phyloP scores from a whole-genome alignment of 1,140 invertebrate genomes.

The Himalopsyche phryganea region DNA sequence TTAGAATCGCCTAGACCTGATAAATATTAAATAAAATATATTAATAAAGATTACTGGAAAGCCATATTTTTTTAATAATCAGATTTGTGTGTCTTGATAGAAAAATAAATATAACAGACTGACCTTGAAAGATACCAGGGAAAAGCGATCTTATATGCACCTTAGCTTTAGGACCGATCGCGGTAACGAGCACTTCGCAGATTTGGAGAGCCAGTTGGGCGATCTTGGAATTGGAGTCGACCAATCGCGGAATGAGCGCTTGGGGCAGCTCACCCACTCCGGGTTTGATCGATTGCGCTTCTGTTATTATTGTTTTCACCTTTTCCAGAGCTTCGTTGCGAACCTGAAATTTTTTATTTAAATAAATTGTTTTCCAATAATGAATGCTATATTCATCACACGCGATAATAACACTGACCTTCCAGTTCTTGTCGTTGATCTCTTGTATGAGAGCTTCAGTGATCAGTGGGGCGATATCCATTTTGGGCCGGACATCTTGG shows the following conservation, averaged over 20 bases:
- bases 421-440: constrained; percentile 93
- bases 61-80: no score
- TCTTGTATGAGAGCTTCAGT: constrained; percentile 78
- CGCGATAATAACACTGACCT: constrained; percentile 55
- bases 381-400: background rate
- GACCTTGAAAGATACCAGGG: constrained; percentile 79
- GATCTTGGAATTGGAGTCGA: constrained; percentile 90
- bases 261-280: constrained; percentile 80
- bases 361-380: background rate
- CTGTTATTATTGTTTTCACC: constrained; percentile 68
- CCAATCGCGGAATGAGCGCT: constrained; percentile 68
- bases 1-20: constrained; percentile 63
- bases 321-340: constrained; percentile 81
- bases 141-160: constrained; percentile 76
- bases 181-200: constrained; percentile 72
- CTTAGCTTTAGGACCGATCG: constrained; percentile 79
- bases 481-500: constrained; percentile 67
- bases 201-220: constrained; percentile 78
- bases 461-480: constrained; percentile 83
- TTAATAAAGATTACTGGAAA: no score
- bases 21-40: constrained; percentile 1
- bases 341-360: constrained; percentile 51
- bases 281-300: constrained; percentile 76
- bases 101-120: constrained; percentile 12
- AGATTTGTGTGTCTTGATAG: no score